Conservation (phyloP, 2,888 invertebrate genomes). For the Tigriopus californicus region DNA sequence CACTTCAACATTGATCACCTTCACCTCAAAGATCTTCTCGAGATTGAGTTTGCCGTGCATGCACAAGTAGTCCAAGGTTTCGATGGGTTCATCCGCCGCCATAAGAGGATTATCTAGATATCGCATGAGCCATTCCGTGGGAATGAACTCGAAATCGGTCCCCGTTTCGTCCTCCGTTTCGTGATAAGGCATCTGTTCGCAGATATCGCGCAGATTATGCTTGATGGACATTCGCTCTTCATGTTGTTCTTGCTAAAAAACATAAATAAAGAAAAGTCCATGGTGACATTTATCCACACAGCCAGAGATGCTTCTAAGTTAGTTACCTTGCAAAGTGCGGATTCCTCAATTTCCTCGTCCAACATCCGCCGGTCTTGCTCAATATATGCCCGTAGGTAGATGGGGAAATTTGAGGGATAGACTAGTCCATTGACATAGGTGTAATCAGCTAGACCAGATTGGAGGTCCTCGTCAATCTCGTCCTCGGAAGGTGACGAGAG, state of each 20-base stretch:
- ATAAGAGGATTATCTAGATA: slow-evolving; percentile 27
- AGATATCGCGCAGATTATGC: background rate
- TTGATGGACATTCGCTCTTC: background rate
- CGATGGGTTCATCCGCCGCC: background rate
- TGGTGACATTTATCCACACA: no score
- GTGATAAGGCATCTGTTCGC: background rate
- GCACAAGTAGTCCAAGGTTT: background rate
- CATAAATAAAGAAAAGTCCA: no score
- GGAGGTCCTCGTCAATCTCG: no score
- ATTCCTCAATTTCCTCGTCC: slow-evolving; percentile 8
- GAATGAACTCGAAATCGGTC: slow-evolving; percentile 31
- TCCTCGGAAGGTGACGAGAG: no score
- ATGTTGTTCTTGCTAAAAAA: background rate
- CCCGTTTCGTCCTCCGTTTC: background rate
- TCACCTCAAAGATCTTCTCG: background rate
- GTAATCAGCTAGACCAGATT: no score
- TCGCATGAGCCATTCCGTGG: slow-evolving; percentile 34
- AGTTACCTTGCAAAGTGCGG: background rate
- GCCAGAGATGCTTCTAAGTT: no score
- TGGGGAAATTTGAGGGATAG: background rate
- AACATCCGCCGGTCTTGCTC: slow-evolving; percentile 5
- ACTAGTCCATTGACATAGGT: no score
- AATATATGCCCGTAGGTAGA: background rate
- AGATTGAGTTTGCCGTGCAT: slow-evolving; percentile 1
- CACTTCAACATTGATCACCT: background rate